Base-by-base conservation (phyloP, 1,140 invertebrate genomes). In the Augochlora pura region DNA sequence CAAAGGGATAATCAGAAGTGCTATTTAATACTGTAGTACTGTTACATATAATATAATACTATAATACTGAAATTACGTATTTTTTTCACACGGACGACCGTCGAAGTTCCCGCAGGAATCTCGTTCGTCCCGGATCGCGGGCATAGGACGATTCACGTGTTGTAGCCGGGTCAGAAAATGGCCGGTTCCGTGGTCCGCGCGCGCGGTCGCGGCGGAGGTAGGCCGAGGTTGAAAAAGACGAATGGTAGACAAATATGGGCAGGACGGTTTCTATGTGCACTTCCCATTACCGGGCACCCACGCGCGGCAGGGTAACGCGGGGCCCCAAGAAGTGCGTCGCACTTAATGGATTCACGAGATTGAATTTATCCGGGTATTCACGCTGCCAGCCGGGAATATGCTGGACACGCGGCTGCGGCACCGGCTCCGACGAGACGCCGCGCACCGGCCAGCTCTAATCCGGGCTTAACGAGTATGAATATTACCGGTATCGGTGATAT, bases 231-330 rank as follows among this genome's bases (percentile, higher is more conserved):
- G 85, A 88, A 85, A 87, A 88, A 87, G 88, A 89, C 87, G 84
- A 88, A 87, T 86, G 89, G 89, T 87, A 87, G 74, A 86, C 89
- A 90, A 90, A 90, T 90, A 90, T 90, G 88, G 89, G 82, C 86
- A 89, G 83, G 87, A 88, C 86, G 86, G 85, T 88, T 89, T 89
- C 88, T 89, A 90, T 86, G 85, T 87, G 88, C 82, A 87, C 88
- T 89, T 88, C 86, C 88, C 89, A 90, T 90, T 90, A 90, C 86
- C 77, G 70, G 46, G 87, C 89, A 90, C 89, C 89, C 88, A 90
- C 89, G 81, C 85, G 67, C 81, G 46, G 49, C 72, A 66, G 84
- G 85, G 86, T 88, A 81, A 83, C 73, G 86, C 84, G 67, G 67
- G 71, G 70, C 60, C 79, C 62, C 64, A 39, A 62, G 82, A 87